Base-by-base conservation (phyloP, 2,797 vertebrate species). In the Anas bahamensis region DNA sequence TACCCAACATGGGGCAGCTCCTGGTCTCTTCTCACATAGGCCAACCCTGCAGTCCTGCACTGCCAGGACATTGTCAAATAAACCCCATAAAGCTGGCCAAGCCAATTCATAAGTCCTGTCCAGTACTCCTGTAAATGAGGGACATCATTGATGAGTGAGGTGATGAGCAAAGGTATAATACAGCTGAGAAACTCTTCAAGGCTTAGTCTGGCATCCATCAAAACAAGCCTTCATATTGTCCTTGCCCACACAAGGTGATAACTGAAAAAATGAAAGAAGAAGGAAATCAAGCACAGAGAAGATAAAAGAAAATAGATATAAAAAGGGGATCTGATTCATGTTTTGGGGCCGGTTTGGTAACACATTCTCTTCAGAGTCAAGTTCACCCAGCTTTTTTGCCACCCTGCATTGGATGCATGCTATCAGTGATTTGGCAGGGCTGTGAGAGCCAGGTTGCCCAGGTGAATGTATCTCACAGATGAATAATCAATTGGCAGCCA, bases 371-470 rank as follows among this genome's bases (percentile, higher is more conserved):
- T 63, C 28, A 41, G 17, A 41, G 26, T 63, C 28, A 28, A 63
- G 39, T 41, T 63, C 17, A 41, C 18, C 7, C 35, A 39, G 35
- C 28, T 39, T 50, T 69, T 74, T 33, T n/a, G 29, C 52, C 70
- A 6, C 13, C 33, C 46, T 31, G 21, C 6, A 3, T 55, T 1
- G 0, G 31, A 24, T 65, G 5, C 13, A 7, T 11, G n/a, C 21
- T 33, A 39, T 17, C 1, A 1, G 46, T 17, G 13, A 22, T 7
- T 21, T 39, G 26, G 39, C 46, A 53, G 23, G 13, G 33, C 56
- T 41, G 17, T 28, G 1, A 1, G 24, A 44, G 10, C 31, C 71
- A 37, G 28, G 35, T 59, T 23, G 41, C 55, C 39, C 29, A 70
- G 42, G 33, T n/a, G 33, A 76, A 37, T n/a, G 23, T n/a, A 59